Percentiles rank a stretch among this genome's conserved stretches.
These are phyloP conservation scores for Halocynthia roretzi DNA, from an alignment of 23 tunicate genomes.

Conservation along the genomic window DNA sequence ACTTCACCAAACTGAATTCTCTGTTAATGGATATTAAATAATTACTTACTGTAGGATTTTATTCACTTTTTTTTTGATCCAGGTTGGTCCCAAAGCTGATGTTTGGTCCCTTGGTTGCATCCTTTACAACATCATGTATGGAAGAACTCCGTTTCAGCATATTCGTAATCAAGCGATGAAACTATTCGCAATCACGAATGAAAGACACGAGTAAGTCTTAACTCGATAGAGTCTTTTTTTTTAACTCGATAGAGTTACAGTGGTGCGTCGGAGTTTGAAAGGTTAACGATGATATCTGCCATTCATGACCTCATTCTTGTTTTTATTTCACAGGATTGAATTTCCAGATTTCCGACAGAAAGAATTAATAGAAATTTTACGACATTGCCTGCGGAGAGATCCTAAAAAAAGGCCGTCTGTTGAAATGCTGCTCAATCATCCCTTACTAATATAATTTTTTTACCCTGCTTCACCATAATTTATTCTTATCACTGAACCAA, in stretches of 20 bases:
- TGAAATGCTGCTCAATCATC: conserved; percentile 41
- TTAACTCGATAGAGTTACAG: background rate
- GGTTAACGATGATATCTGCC: background rate
- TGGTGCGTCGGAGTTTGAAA: background rate
- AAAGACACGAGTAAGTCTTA: conserved; percentile 12
- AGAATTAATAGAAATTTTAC: conserved; percentile 31
- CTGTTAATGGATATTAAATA: no score
- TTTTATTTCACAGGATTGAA: conserved; percentile 38
- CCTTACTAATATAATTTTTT: background rate
- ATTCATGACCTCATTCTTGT: background rate
- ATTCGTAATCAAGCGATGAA: conserved; percentile 60
- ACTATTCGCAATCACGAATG: conserved; percentile 64
- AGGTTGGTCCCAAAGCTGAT: conserved; percentile 76
- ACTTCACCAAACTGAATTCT: no score
- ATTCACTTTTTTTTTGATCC: background rate
- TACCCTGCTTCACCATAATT: no score
- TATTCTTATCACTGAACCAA: no score
- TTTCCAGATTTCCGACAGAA: conserved; percentile 41
- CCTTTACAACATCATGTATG: conserved; percentile 77
- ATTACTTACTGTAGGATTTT: no score
- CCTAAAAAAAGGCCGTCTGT: conserved; percentile 78
- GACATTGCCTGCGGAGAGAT: conserved; percentile 46
- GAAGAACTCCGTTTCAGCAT: conserved; percentile 84
- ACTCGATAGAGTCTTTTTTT: no score
- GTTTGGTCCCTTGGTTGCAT: conserved; percentile 96